phyloP scores from a whole-genome alignment of 2,113 vertebrate genomes.

The Vulpes vulpes region DNA sequence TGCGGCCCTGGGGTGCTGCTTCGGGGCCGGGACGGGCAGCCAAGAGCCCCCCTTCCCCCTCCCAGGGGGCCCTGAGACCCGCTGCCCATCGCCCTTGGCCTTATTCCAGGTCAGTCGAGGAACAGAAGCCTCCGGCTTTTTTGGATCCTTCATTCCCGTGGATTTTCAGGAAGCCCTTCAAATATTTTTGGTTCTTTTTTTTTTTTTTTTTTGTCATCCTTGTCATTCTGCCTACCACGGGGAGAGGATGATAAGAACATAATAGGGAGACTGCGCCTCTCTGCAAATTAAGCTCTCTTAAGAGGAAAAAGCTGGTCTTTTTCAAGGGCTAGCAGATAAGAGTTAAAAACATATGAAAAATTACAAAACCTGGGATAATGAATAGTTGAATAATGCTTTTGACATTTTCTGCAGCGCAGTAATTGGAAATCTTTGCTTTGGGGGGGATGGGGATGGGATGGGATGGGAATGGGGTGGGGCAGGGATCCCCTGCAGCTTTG shows the following conservation, averaged over 20 bases:
- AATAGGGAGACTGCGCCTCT: constrained; percentile 75
- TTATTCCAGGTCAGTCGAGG: constrained; percentile 49
- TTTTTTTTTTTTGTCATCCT: constrained; percentile 76
- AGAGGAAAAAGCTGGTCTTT: constrained; percentile 80
- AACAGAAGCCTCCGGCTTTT: constrained; percentile 43
- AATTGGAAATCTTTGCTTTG: constrained; percentile 83
- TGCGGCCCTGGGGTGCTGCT: background rate
- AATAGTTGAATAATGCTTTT: constrained; percentile 81
- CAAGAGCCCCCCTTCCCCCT: background rate
- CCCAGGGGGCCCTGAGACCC: too few relatives aligned
- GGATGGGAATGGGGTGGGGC: background rate
- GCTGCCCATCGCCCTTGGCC: background rate
- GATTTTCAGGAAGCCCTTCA: constrained; percentile 73
- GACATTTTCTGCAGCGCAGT: constrained; percentile 80
- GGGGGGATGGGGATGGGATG: background rate
- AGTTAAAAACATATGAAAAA: constrained; percentile 79
- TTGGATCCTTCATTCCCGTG: background rate
- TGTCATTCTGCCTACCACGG: constrained; percentile 77
- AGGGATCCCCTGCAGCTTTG: background rate
- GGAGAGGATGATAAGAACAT: constrained; percentile 75
- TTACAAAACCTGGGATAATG: constrained; percentile 79
- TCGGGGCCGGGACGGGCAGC: background rate
- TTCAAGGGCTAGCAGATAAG: constrained; percentile 79
- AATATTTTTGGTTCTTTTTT: constrained; percentile 74
- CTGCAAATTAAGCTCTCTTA: constrained; percentile 81